phyloP scores from a whole-genome alignment of 2,888 invertebrate genomes.

The Aspidapion aeneum region DNA sequence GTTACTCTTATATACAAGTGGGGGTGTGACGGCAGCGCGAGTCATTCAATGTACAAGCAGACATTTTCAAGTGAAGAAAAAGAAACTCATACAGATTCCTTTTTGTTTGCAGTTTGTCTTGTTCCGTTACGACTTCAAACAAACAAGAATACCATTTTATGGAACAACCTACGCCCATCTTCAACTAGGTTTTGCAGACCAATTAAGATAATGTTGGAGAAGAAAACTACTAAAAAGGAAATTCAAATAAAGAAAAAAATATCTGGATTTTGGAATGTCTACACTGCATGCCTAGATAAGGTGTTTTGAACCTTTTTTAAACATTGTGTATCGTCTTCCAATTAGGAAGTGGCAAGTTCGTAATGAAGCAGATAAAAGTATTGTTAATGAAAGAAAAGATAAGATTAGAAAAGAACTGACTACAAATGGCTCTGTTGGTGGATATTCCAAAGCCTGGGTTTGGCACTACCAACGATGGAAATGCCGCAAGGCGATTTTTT shows the following conservation, averaged over 20 bases:
- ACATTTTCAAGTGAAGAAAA: constrained; percentile 13
- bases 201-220: constrained; percentile 16
- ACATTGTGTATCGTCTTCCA: constrained; percentile 8
- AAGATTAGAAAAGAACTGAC: no score
- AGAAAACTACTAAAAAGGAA: constrained; percentile 19
- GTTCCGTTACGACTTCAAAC: constrained; percentile 15
- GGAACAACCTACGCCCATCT: constrained; percentile 23
- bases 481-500: no score
- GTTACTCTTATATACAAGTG: constrained; percentile 18
- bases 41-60: constrained; percentile 18
- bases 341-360: constrained; percentile 10
- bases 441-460: no score
- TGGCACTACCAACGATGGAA: not conserved
- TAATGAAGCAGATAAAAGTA: constrained; percentile 1
- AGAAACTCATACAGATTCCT: constrained; percentile 9
- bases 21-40: constrained; percentile 18
- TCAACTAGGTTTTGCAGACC: constrained; percentile 21
- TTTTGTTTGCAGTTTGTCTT: constrained; percentile 19
- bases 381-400: no score
- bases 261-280: constrained; percentile 16
- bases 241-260: constrained; percentile 5
- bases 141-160: constrained; percentile 12
- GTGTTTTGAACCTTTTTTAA: constrained; percentile 13
- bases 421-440: not conserved
- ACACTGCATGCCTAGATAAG: constrained; percentile 17